phyloP scores from a whole-genome alignment of 92 coral and sea anemone genomes.

The Nematostella vectensis region DNA sequence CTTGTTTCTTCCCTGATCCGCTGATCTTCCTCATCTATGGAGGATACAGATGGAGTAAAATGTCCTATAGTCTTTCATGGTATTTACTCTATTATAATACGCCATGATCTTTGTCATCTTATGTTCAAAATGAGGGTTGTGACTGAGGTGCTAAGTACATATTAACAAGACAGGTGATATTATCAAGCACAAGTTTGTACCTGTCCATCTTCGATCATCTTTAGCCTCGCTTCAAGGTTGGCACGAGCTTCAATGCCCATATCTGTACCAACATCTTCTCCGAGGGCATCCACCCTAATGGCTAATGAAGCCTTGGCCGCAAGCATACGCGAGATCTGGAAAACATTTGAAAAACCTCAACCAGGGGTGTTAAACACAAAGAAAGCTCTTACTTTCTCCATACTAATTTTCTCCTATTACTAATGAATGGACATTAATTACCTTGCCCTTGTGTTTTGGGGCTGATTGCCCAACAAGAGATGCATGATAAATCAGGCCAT shows the following conservation, averaged over 20 bases:
- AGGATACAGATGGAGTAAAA: no score
- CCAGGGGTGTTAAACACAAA: background rate
- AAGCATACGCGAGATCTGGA: conserved; percentile 89
- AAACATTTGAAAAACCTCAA: background rate
- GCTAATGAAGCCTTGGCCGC: conserved; percentile 97
- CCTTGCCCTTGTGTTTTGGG: conserved; percentile 97
- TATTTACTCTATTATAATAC: no score
- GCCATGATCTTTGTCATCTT: no score
- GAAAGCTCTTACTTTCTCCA: background rate
- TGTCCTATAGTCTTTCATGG: background rate
- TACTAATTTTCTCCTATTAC: background rate
- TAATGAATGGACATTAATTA: conserved; percentile 10
- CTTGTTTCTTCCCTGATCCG: conserved; percentile 86
- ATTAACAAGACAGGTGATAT: no score
- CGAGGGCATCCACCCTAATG: conserved; percentile 93
- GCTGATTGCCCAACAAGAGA: conserved; percentile 90
- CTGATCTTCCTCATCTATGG: conserved; percentile 81
- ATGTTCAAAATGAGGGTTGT: no score
- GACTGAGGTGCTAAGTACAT: no score
- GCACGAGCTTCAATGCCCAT: conserved; percentile 82
- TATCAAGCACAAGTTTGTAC: no score
- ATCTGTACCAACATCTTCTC: conserved; percentile 75
- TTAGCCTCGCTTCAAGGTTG: conserved; percentile 81
- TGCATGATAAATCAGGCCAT: conserved; percentile 95
- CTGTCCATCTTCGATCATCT: conserved; percentile 85